Base-by-base conservation (phyloP, 2,113 vertebrate genomes). In the Irena cyanogastra region DNA sequence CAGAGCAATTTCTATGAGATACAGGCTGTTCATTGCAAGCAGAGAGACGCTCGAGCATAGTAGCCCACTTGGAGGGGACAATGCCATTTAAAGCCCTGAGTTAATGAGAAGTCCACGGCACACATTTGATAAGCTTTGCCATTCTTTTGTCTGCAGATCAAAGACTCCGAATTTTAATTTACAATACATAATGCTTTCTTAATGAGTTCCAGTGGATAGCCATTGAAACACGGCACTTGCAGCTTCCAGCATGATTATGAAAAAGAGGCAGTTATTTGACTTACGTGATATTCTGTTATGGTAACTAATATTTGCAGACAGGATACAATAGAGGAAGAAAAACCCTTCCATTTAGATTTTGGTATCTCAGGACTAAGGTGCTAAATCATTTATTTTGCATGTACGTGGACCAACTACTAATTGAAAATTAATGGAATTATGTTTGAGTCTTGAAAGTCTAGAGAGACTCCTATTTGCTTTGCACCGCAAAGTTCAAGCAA, bases 81-180 rank as follows among this genome's bases (percentile, higher is more conserved):
- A 95, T 97, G 92, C 83, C 10, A 0, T 96, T 98, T 96, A 97
- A 96, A 96, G 91, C 88, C 61, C 30, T 3, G 27, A 97, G 94
- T 97, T 98, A 98, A 98, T 98, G 97, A 98, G 97, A 98, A 97
- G 97, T 95, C 97, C 96, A 96, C 89, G 87, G 96, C 97, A 87
- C 92, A 88, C 95, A 95, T 97, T 97, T 94, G 97, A 98, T 98
- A 97, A 98, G 97, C 97, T 97, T 98, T 98, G 97, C 97, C 98
- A 97, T 98, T 94, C 97, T 97, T 98, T 98, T 98, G 98, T 98
- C 97, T 97, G 96, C 79, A 96, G 97, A 98, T 98, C 97, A 96
- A 95, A 96, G 97, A 91, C 95, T 91, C 97, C 97, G 97, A 97
- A 96, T 98, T 98, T 98, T 98, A 98, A 98, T 98, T 98, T 98